Base-by-base conservation (phyloP, 2,797 vertebrate genomes). In the Cheracebus regulus region DNA sequence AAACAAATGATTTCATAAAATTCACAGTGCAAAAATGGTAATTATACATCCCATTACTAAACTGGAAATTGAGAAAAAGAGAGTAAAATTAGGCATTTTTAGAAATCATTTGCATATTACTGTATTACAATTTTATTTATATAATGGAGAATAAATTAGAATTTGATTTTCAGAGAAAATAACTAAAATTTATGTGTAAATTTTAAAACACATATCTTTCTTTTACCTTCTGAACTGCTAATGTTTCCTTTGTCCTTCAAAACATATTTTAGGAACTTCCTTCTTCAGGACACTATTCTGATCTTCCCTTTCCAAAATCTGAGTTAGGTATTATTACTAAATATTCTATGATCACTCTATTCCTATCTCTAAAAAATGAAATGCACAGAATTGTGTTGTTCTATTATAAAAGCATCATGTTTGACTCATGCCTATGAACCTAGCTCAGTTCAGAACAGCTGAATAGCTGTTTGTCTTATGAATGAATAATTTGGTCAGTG, bases 1-100 rank as follows among this genome's bases (percentile, higher is more conserved):
- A 91, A 92, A 81, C 14, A 86, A 26, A 88, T 24, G 7, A 48
- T 67, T 97, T 90, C 76, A 86, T 30, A 70, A 92, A 83, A 73
- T 78, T 90, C 78, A 96, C 14, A 88, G 48, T 46, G 19, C 64
- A 81, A 95, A 86, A 7, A 61, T 81, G 3, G 78, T 90, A 90
- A n/a, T 83, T 67, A 89, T 2, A 79, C n/a, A 55, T 52, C 41
- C 12, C 9, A 64, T 91, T 89, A 79, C 33, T 86, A 17, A 89
- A 86, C 33, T 79, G 28, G 10, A 82, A 93, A 82, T 36, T 44
- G 26, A 79, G 33, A 5, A 61, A 80, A 91, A 67, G 1, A 24
- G 13, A 61, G 17, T 12, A 88, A 61, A 97, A 83, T 93, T 89
- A 82, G 12, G 33, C 67, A 26, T 79, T 92, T 92, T 58, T 30